Base-by-base conservation (phyloP, 2,888 invertebrate genomes). In the Micropterix aruncella region DNA sequence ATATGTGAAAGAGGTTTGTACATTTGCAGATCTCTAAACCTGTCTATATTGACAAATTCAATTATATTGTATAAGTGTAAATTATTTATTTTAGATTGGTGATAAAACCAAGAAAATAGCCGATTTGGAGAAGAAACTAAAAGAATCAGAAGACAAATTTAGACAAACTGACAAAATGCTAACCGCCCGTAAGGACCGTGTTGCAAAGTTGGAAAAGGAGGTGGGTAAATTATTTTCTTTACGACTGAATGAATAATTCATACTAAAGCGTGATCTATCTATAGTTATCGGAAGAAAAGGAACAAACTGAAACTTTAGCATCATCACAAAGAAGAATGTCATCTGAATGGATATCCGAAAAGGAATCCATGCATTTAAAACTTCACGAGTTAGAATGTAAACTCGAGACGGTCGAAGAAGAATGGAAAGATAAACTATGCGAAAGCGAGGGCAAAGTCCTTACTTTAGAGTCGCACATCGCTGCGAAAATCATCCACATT, bases 61-160 rank as follows among this genome's bases (percentile, higher is more conserved):
- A 42, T 19, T 44, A 27, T 38, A 40, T 44, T 41, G 12, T 12
- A 16, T 17, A 36, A 46, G 27, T 9, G n/a, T 42, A 36, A 37
- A 19, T 37, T 38, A 38, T 41, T 44, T 44, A 45, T 57, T 62
- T 38, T 50, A 81, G 80, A 65, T 76, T 43, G 75, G 75, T 48
- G 77, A 78, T 52, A 78, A 79, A 55, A 61, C 72, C 37, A 74
- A 74, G 50, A 81, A 80, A 55, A 61, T 79, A 40, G 59, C 62
- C 37, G 81, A 82, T 38, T 57, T 80, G 53, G 82, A 83, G 58
- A 76, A 75, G 53, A 80, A 81, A 61, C 53, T 80, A 1, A 79
- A 77, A 55, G 80, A 80, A 52, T 60, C 71, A 16, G 83, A 83
- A 51, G 80, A 79, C n/a, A 81, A 76, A 60, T 65, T 63, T 41